These are phyloP conservation scores for Dysmachus trigonus DNA, from an alignment of 2,888 invertebrate genomes.

Conservation along the genomic window DNA sequence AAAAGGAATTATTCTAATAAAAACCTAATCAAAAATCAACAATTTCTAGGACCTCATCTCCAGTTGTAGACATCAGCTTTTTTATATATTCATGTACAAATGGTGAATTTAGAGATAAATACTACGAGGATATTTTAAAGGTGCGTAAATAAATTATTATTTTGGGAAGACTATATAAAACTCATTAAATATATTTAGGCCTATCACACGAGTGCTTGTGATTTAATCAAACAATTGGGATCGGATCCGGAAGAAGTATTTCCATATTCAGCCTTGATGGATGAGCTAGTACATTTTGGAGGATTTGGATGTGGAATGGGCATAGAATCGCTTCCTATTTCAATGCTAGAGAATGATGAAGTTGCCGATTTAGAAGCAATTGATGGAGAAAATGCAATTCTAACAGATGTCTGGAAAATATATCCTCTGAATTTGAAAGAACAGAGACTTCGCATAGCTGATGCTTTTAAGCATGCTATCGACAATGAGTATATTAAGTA, in stretches of 20 bases:
- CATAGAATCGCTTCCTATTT: conserved; percentile 68
- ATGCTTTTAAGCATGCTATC: conserved; percentile 72
- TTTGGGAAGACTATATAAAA: not conserved
- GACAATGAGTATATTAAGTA: conserved; percentile 68
- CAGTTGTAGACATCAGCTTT: conserved; percentile 70
- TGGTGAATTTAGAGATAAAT: conserved; percentile 66
- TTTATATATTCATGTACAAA: conserved; percentile 72
- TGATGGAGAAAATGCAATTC: conserved; percentile 55
- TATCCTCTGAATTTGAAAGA: conserved; percentile 69
- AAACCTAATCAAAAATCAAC: not conserved
- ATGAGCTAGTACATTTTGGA: conserved; percentile 65
- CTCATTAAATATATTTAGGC: conserved; percentile 56
- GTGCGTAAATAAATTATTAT: conserved; percentile 32
- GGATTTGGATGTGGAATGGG: conserved; percentile 67
- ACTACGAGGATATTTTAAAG: conserved; percentile 67
- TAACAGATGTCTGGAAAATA: conserved; percentile 74
- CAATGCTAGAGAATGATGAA: conserved; percentile 67
- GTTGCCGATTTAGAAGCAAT: conserved; percentile 66
- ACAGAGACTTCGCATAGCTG: conserved; percentile 71
- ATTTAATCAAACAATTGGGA: conserved; percentile 69
- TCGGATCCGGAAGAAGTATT: conserved; percentile 69
- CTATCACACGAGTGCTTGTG: conserved; percentile 70
- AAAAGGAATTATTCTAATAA: not conserved
- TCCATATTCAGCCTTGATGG: conserved; percentile 56
- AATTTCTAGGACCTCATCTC: conserved; percentile 64